Conservation (phyloP, 2,113 vertebrate species). For the Fukomys damarensis region DNA sequence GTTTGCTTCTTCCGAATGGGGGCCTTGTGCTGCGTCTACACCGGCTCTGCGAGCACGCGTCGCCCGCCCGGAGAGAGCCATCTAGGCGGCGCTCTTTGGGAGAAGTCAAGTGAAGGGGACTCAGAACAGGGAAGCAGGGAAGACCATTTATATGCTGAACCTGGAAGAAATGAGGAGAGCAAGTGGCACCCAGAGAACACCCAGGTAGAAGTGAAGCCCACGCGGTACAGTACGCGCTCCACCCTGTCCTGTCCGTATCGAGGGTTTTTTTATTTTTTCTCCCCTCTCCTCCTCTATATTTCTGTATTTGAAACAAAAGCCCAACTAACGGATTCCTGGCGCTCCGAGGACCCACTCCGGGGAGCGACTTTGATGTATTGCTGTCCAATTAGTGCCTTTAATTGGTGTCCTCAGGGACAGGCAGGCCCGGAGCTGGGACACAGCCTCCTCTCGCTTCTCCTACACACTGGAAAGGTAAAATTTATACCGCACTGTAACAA, state of each 20-base stretch:
- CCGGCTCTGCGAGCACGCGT: neutral
- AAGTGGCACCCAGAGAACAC: neutral
- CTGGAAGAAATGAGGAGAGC: neutral
- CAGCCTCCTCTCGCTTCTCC: conserved; percentile 74
- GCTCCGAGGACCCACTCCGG: conserved; percentile 82
- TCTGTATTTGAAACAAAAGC: conserved; percentile 84
- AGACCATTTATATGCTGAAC: neutral
- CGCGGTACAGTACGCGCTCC: neutral
- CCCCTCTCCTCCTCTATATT: conserved; percentile 6
- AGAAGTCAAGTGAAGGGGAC: neutral
- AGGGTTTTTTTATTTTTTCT: neutral
- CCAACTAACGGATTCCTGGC: conserved; percentile 73
- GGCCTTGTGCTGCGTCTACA: neutral
- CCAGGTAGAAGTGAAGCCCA: neutral
- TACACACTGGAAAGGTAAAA: conserved; percentile 80
- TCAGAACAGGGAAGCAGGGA: neutral
- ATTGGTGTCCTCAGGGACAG: conserved; percentile 89
- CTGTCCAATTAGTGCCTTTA: conserved; percentile 92
- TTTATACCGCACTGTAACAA: conserved; percentile 60
- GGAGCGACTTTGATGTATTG: conserved; percentile 88
- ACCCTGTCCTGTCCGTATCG: neutral
- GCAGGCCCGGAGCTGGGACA: conserved; percentile 79
- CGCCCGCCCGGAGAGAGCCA: neutral
- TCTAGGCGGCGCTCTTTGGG: conserved; percentile 25
- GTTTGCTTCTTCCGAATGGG: neutral